phyloP scores from a whole-genome alignment of 2,888 invertebrate species.

The Lycaena phlaeas region DNA sequence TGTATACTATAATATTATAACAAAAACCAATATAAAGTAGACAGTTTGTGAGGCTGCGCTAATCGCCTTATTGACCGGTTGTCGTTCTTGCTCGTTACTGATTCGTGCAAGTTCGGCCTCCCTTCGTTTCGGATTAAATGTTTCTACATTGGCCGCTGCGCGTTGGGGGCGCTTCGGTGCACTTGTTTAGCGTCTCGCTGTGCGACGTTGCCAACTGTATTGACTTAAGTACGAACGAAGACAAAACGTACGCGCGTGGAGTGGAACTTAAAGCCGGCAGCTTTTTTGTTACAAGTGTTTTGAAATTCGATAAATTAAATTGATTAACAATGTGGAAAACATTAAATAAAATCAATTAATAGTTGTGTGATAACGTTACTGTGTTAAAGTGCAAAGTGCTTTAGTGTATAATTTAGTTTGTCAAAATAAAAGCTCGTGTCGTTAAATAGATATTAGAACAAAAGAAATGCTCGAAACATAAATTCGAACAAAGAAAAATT shows the following conservation, averaged over 20 bases:
- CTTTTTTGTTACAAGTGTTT: conserved; percentile 42
- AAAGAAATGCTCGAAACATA: conserved; percentile 47
- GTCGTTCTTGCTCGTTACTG: conserved; percentile 63
- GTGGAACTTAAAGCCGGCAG: conserved; percentile 66
- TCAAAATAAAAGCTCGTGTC: conserved; percentile 17
- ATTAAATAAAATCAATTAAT: conserved; percentile 37
- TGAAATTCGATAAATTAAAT: conserved; percentile 25
- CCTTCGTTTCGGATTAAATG: conserved; percentile 49
- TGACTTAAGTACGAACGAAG: conserved; percentile 61
- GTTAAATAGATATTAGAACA: conserved; percentile 13
- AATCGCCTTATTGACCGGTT: conserved; percentile 73
- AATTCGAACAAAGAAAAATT: conserved; percentile 33
- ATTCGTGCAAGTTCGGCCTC: conserved; percentile 58
- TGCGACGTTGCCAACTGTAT: conserved; percentile 74
- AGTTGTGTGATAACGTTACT: conserved; percentile 48
- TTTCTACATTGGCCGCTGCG: conserved; percentile 63
- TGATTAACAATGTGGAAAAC: conserved; percentile 32
- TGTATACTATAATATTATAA: not conserved
- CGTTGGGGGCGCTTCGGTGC: conserved; percentile 70
- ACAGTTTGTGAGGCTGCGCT: conserved; percentile 44
- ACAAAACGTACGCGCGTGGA: conserved; percentile 70
- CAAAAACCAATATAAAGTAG: conserved; percentile 1
- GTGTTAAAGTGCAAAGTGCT: conserved; percentile 21
- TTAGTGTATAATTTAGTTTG: not conserved
- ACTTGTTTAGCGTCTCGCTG: conserved; percentile 69